These are phyloP conservation scores for Junonia oenone DNA, from an alignment of 2,888 invertebrate genomes.

Conservation along the genomic window DNA sequence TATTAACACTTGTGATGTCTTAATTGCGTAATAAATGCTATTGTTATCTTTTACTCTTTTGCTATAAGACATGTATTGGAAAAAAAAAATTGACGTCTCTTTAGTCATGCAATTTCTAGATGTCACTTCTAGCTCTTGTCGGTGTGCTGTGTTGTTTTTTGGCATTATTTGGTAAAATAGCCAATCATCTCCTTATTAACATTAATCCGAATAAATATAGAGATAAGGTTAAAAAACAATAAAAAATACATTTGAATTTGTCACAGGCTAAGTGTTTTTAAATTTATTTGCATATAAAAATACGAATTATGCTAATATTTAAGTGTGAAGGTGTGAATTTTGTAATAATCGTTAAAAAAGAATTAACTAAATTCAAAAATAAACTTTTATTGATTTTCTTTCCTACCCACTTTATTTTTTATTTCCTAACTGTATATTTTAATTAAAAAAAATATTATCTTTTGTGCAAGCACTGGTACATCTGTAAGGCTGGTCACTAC, in stretches of 20 bases:
- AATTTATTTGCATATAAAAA: not conserved
- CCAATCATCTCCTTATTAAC: not conserved
- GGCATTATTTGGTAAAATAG: too few relatives aligned
- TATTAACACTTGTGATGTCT: conserved; percentile 19
- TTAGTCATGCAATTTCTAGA: too few relatives aligned
- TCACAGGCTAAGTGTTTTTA: not conserved
- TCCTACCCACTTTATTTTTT: too few relatives aligned
- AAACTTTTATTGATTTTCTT: too few relatives aligned
- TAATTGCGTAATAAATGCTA: conserved; percentile 14
- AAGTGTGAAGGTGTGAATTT: not conserved
- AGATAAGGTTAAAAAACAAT: not conserved
- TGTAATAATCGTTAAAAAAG: not conserved
- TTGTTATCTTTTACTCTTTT: too few relatives aligned
- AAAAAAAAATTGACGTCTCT: too few relatives aligned
- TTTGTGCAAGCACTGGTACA: not conserved
- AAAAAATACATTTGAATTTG: not conserved
- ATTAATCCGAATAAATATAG: not conserved
- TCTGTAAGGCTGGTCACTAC: not conserved
- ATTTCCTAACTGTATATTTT: too few relatives aligned
- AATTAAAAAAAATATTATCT: not conserved
- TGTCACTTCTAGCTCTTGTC: too few relatives aligned
- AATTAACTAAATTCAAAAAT: too few relatives aligned
- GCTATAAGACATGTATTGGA: too few relatives aligned
- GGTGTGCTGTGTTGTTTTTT: too few relatives aligned
- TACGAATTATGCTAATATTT: not conserved